Conservation (phyloP, 2,113 vertebrate genomes). For the Tympanuchus pallidicinctus region DNA sequence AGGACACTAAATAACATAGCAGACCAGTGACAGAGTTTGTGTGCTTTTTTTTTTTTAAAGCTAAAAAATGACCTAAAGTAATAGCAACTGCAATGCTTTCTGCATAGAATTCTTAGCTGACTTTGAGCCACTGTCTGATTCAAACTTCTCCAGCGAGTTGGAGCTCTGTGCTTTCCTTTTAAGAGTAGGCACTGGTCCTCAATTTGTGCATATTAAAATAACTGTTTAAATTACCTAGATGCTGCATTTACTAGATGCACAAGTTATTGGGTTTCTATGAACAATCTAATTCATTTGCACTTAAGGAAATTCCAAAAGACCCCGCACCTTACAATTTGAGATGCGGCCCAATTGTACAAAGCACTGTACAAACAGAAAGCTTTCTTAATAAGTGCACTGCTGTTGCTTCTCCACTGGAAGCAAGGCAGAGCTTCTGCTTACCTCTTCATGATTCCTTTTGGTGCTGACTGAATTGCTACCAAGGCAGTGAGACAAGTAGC, state of each 20-base stretch:
- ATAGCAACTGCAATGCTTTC: not conserved
- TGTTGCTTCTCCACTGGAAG: not conserved
- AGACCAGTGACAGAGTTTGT: not conserved
- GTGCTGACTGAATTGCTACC: slow-evolving; percentile 26
- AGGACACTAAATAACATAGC: not conserved
- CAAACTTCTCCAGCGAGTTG: not conserved
- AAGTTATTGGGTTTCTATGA: not conserved
- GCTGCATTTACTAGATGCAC: not conserved
- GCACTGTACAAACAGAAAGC: not conserved
- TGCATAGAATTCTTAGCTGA: not conserved
- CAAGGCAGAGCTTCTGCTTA: slow-evolving; percentile 17
- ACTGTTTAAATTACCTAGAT: not conserved
- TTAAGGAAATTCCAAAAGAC: not conserved
- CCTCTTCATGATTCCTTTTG: slow-evolving; percentile 1
- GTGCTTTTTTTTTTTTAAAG: not conserved
- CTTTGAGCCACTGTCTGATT: not conserved
- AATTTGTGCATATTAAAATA: not conserved
- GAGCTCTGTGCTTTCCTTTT: not conserved
- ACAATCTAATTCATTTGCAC: not conserved
- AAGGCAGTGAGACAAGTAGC: slow-evolving; percentile 52
- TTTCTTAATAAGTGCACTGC: not conserved
- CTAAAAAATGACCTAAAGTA: not conserved
- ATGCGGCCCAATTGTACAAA: not conserved
- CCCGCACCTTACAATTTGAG: not conserved
- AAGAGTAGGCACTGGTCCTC: not conserved